Conservation (phyloP, 1,140 invertebrate species). For the Tyrophagus putrescentiae region DNA sequence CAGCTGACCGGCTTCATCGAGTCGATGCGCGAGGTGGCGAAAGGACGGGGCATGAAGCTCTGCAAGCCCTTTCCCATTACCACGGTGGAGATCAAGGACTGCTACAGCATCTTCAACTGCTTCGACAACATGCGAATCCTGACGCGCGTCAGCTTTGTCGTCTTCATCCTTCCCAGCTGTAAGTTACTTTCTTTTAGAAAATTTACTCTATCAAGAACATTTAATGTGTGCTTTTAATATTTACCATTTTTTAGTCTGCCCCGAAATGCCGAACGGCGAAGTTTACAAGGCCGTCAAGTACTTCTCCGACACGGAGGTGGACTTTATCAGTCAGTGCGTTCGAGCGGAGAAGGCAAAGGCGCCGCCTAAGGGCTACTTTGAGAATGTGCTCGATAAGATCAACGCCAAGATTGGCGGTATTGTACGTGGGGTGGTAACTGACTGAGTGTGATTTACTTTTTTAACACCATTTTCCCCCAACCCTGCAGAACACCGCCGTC, state of each 20-base stretch:
- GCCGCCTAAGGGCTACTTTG: constrained; percentile 24
- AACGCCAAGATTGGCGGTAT: constrained; percentile 66
- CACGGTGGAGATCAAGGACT: too few relatives aligned
- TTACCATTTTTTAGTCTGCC: not conserved
- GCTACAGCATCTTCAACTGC: too few relatives aligned
- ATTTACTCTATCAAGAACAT: too few relatives aligned
- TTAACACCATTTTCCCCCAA: too few relatives aligned
- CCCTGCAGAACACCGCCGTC: constrained; percentile 58
- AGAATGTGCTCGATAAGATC: constrained; percentile 65
- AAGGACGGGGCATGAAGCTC: not conserved
- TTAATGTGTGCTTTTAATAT: too few relatives aligned
- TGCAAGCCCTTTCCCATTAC: not conserved
- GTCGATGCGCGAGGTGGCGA: not conserved
- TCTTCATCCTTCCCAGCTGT: not conserved
- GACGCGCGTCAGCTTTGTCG: too few relatives aligned
- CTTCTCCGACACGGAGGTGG: constrained; percentile 51
- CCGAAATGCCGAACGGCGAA: not conserved
- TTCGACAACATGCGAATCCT: too few relatives aligned
- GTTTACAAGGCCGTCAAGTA: constrained; percentile 44
- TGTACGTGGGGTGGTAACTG: too few relatives aligned
- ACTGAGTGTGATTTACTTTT: too few relatives aligned
- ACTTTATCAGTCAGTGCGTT: constrained; percentile 66
- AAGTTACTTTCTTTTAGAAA: not conserved
- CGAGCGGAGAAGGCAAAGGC: constrained; percentile 39
- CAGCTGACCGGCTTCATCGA: not conserved